Percentiles rank a stretch among this genome's conserved stretches.
Conservation (phyloP, 2,797 vertebrate genomes). For the Lacerta agilis region DNA sequence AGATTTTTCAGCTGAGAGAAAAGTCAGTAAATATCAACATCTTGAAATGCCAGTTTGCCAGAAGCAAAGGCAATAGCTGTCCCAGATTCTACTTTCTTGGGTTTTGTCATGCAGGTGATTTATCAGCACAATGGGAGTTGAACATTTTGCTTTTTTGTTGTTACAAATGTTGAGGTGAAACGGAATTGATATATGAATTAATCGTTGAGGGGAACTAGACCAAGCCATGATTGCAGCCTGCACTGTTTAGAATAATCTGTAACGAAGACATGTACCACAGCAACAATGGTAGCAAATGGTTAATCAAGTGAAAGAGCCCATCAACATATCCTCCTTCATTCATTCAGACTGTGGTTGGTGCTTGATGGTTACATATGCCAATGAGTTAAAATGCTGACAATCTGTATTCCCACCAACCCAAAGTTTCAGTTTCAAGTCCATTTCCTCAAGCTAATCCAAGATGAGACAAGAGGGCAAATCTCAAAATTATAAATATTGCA, state of each 20-base stretch:
- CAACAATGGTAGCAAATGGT: background rate
- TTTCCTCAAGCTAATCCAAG: background rate
- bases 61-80: background rate
- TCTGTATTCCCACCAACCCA: too few species aligned
- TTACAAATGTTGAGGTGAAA: background rate
- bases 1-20: conserved; percentile 15
- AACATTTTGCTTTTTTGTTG: background rate
- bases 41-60: background rate
- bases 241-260: background rate
- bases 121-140: background rate
- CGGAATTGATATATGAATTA: background rate
- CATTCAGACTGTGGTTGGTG: background rate
- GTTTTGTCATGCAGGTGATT: background rate
- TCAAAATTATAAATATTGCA: background rate
- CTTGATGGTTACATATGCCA: background rate
- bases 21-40: background rate
- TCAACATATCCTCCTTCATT: background rate
- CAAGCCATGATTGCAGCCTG: background rate
- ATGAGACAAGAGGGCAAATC: background rate
- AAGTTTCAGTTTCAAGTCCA: background rate
- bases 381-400: too few species aligned
- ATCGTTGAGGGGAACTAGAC: background rate
- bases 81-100: background rate
- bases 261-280: background rate
- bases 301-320: background rate